These are phyloP conservation scores for Mactra quadrangularis DNA, from an alignment of 1,140 invertebrate genomes.

Conservation along the genomic window DNA sequence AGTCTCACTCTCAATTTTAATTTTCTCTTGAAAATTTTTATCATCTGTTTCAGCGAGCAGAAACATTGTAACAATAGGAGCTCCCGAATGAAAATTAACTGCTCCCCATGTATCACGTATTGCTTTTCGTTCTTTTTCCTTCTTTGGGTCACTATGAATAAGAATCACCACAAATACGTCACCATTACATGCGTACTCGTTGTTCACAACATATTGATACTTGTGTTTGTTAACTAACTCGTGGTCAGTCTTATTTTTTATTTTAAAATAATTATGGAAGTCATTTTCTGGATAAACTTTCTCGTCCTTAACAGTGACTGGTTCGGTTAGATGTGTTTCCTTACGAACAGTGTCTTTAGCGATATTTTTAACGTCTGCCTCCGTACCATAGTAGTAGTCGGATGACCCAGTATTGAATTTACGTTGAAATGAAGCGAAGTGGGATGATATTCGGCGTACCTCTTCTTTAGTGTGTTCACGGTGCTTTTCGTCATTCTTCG, in stretches of 20 bases:
- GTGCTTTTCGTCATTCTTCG: too few species aligned
- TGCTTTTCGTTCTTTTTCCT: slow-evolving; percentile 61
- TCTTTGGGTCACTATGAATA: slow-evolving; percentile 69
- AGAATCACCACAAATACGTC: slow-evolving; percentile 66
- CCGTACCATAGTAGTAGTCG: neutral
- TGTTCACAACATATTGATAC: slow-evolving; percentile 51
- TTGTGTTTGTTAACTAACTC: slow-evolving; percentile 29
- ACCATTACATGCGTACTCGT: slow-evolving; percentile 37
- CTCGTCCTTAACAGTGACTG: neutral
- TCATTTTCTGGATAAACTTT: neutral
- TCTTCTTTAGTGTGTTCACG: slow-evolving; percentile 29
- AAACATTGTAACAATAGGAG: slow-evolving; percentile 51
- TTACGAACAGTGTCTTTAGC: too few species aligned
- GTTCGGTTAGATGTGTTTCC: neutral
- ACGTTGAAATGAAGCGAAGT: slow-evolving; percentile 29
- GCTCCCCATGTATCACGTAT: slow-evolving; percentile 78
- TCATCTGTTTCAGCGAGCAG: slow-evolving; percentile 18
- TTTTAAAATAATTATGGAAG: slow-evolving; percentile 1
- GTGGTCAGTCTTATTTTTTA: slow-evolving; percentile 1
- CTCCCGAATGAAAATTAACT: slow-evolving; percentile 1
- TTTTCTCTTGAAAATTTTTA: slow-evolving; percentile 28
- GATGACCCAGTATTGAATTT: neutral
- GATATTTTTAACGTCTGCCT: neutral
- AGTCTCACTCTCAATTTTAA: slow-evolving; percentile 59
- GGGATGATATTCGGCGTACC: slow-evolving; percentile 25